Conservation (phyloP, 2,797 vertebrate species). For the Rhinoraja longicauda region DNA sequence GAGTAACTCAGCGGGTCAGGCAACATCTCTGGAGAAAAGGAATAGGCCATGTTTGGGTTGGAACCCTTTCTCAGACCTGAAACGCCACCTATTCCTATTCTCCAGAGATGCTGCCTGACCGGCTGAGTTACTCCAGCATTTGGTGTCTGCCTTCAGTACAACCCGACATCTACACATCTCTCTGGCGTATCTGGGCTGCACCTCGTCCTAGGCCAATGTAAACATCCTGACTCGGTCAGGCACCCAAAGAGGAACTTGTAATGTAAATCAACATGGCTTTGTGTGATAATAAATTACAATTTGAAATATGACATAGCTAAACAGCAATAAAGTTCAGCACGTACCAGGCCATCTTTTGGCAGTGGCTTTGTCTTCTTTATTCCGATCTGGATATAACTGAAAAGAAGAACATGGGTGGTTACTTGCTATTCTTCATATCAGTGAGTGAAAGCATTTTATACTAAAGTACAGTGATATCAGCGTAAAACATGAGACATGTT, state of each 20-base stretch:
- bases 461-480: neutral
- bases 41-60: too few relatives aligned
- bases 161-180: too few relatives aligned
- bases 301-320: neutral
- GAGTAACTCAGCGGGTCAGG: too few relatives aligned
- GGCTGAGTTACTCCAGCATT: too few relatives aligned
- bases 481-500: neutral
- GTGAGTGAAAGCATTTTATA: neutral
- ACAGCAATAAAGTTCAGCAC: neutral
- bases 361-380: constrained; percentile 72
- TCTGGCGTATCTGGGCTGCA: neutral
- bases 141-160: too few relatives aligned
- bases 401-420: constrained; percentile 43
- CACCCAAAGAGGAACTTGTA: neutral
- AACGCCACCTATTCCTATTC: too few relatives aligned
- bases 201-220: neutral
- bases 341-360: constrained; percentile 70
- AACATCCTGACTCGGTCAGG: neutral
- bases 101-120: too few relatives aligned
- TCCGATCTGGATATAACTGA: constrained; percentile 84
- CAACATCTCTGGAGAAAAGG: too few relatives aligned
- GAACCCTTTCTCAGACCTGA: too few relatives aligned
- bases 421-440: neutral
- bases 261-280: neutral
- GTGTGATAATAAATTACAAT: neutral